phyloP scores from a whole-genome alignment of 2,797 vertebrate species.

The Coranthus polyacanthus region DNA sequence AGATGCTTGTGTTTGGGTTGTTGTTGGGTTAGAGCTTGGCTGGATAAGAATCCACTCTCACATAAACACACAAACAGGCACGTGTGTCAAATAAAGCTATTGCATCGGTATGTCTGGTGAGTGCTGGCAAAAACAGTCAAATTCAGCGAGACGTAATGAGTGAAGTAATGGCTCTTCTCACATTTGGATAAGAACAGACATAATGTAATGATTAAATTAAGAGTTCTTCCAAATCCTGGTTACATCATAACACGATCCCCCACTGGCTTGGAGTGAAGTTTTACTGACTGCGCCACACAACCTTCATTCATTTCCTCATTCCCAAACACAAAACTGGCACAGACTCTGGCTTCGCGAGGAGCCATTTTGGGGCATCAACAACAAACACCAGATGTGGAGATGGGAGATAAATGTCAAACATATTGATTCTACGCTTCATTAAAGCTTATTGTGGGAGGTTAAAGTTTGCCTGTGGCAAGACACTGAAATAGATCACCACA shows the following conservation, averaged over 20 bases:
- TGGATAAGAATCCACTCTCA: conserved; percentile 63
- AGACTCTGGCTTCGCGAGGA: conserved; percentile 63
- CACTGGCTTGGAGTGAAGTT: conserved; percentile 54
- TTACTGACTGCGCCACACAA: conserved; percentile 54
- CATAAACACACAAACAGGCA: conserved; percentile 48
- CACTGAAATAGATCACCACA: conserved; percentile 52
- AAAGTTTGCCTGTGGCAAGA: conserved; percentile 57
- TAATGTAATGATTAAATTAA: conserved; percentile 52
- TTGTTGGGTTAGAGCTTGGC: conserved; percentile 52
- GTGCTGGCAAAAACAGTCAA: conserved; percentile 52
- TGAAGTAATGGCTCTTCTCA: conserved; percentile 41
- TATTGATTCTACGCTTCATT: conserved; percentile 75
- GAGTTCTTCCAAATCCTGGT: conserved; percentile 34
- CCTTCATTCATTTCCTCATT: conserved; percentile 69
- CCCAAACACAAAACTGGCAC: conserved; percentile 67
- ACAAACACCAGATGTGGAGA: conserved; percentile 80
- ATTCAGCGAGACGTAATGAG: conserved; percentile 47
- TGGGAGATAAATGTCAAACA: conserved; percentile 76
- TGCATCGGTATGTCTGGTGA: conserved; percentile 55
- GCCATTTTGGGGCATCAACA: conserved; percentile 73
- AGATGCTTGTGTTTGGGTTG: conserved; percentile 69
- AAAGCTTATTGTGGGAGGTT: conserved; percentile 61
- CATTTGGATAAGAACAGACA: conserved; percentile 40
- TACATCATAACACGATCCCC: conserved; percentile 36
- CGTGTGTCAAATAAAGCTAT: conserved; percentile 56